Evolutionary conservation across 2,113 vertebrate species (phyloP), one percentile per base, ranked within the genome.

Genomic region (Ellobius talpinus): DNA sequence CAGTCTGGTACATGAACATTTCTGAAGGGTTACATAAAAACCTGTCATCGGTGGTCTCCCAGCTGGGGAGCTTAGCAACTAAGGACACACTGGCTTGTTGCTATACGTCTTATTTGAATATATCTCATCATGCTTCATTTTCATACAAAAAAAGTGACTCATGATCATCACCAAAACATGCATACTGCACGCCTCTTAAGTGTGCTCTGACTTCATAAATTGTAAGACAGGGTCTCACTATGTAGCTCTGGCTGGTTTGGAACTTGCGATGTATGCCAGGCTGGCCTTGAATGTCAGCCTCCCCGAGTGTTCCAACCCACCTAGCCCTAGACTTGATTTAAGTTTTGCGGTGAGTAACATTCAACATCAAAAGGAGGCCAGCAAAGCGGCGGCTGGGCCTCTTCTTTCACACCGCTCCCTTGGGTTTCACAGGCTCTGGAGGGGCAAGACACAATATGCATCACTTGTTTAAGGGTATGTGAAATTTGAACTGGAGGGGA

Each of bases 391-490:
- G 45, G 87, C 68, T 33, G 87, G 66, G 61, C n/a, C 81, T 58
- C 31, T 3, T 91, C 65, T 81, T 89, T 76, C 94, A 81, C 72
- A 50, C 65, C 23, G 89, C 73, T 90, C 81, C 31, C 61, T 61
- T 1, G 8, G 68, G 58, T 86, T 97, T 91, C 94, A 65, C 96
- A 97, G 63, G 96, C 92, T 96, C 85, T 65, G 95, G 6, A 85
- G 94, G 92, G 92, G 77, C 95, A 89, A 31, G 68, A 90, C 90
- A 89, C 94, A 95, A 61, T 93, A 97, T 94, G 97, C 97, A 97
- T 97, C 97, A 95, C 95, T 97, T 97, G 97, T 89, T 96, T 84
- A 88, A 97, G 97, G 97, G 97, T 97, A 98, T 98, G 97, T 94
- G 97, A 97, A 97, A 97, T 96, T 21, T 89, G 97, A 97, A 98